phyloP scores from a whole-genome alignment of 2,113 vertebrate species.

The Callionymus lyra region DNA sequence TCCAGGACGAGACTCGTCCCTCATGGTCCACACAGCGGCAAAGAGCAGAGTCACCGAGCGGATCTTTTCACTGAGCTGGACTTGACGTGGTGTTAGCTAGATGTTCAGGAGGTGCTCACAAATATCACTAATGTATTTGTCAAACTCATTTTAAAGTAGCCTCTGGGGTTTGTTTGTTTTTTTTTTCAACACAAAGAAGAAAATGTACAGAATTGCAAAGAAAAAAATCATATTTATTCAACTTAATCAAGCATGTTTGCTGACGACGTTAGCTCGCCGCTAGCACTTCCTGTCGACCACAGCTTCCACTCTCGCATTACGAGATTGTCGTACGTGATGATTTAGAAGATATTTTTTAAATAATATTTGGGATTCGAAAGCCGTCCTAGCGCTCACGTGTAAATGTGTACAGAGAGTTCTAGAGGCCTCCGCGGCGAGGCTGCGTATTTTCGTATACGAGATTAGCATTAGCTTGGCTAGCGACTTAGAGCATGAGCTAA shows the following conservation, averaged over 20 bases:
- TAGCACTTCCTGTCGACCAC: constrained; percentile 42
- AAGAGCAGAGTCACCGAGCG: constrained; percentile 28
- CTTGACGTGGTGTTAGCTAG: constrained; percentile 10
- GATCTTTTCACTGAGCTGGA: constrained; percentile 29
- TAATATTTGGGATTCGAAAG: constrained; percentile 31
- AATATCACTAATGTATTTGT: too few relatives aligned
- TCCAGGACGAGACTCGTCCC: neutral
- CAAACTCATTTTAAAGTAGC: too few relatives aligned
- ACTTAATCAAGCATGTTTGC: constrained; percentile 13
- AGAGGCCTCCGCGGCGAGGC: constrained; percentile 31
- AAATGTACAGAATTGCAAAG: neutral
- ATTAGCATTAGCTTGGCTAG: too few relatives aligned
- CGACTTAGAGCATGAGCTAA: constrained; percentile 4
- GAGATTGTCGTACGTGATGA: too few relatives aligned
- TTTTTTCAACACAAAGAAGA: neutral
- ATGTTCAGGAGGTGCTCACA: constrained; percentile 12
- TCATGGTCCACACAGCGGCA: constrained; percentile 21
- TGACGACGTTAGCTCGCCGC: constrained; percentile 20
- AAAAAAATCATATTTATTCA: constrained; percentile 1
- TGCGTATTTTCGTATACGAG: constrained; percentile 34
- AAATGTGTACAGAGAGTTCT: constrained; percentile 40
- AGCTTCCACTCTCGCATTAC: constrained; percentile 10
- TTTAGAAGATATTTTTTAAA: constrained; percentile 25
- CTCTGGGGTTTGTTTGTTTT: too few relatives aligned
- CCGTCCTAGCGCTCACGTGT: constrained; percentile 23